These are phyloP conservation scores for Pollimyrus isidori DNA, from an alignment of 2,113 vertebrate species.

Conservation along the genomic window DNA sequence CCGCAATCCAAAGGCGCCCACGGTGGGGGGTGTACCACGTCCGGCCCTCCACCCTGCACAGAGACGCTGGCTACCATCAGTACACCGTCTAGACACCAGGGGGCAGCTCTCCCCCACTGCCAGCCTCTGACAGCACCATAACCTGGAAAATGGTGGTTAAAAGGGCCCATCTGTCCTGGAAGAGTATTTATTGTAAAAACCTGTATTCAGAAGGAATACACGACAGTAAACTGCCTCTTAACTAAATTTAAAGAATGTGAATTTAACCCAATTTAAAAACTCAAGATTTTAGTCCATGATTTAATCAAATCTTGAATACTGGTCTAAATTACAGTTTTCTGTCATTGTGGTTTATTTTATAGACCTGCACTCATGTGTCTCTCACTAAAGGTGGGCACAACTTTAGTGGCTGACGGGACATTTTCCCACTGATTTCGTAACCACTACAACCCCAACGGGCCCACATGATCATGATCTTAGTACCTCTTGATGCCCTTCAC, in stretches of 20 bases:
- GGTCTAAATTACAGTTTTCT: background rate
- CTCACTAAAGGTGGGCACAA: background rate
- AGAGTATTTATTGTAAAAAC: background rate
- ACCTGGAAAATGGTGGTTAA: background rate
- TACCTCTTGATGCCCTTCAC: constrained; percentile 84
- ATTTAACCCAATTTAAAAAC: background rate
- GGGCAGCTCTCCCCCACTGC: background rate
- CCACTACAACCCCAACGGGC: background rate
- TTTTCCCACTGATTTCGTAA: background rate
- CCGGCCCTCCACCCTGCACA: constrained; percentile 82
- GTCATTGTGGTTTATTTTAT: background rate
- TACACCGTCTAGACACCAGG: background rate
- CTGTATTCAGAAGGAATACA: no score
- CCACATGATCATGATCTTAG: background rate
- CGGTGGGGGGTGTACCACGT: constrained; percentile 91
- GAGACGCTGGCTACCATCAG: constrained; percentile 16
- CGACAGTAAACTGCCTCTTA: background rate
- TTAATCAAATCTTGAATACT: background rate
- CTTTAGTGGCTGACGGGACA: background rate
- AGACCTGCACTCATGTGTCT: background rate
- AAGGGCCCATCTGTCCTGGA: background rate
- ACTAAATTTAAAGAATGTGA: background rate
- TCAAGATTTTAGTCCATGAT: background rate
- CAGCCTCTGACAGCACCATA: background rate
- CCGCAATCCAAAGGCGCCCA: constrained; percentile 90